phyloP scores from a whole-genome alignment of 1,140 invertebrate species.

The Aphaenogaster ashmeadi region DNA sequence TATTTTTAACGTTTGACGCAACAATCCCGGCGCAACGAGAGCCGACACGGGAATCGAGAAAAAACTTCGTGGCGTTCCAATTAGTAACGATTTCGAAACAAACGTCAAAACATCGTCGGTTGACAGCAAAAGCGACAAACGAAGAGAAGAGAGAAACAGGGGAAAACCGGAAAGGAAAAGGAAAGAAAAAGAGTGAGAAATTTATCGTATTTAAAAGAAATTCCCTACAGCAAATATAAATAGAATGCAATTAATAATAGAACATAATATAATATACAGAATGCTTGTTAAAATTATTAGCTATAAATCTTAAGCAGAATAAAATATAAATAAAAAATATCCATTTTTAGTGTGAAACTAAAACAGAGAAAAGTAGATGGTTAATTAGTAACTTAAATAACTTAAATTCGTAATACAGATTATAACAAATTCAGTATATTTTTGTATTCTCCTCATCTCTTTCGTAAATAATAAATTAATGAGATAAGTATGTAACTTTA shows the following conservation, averaged over 20 bases:
- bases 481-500: neutral
- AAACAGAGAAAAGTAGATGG: neutral
- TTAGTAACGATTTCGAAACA: slow-evolving; percentile 70
- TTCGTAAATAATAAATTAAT: neutral
- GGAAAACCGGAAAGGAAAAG: neutral
- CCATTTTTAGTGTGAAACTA: neutral
- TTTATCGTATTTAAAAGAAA: neutral
- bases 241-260: neutral
- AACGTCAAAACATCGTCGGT: slow-evolving; percentile 62
- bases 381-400: neutral
- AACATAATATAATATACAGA: neutral
- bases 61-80: slow-evolving; percentile 59
- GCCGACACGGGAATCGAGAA: neutral
- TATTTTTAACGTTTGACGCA: slow-evolving; percentile 43
- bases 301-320: neutral
- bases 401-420: neutral
- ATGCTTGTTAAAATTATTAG: slow-evolving; percentile 2
- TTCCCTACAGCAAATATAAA: neutral
- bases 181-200: slow-evolving; percentile 6
- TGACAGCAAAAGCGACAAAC: slow-evolving; percentile 30
- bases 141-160: neutral
- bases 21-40: neutral
- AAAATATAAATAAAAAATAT: neutral
- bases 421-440: neutral
- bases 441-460: neutral